Evolutionary conservation across 2,888 invertebrate species (phyloP).

Genomic region (Drosophila diplacantha): DNA sequence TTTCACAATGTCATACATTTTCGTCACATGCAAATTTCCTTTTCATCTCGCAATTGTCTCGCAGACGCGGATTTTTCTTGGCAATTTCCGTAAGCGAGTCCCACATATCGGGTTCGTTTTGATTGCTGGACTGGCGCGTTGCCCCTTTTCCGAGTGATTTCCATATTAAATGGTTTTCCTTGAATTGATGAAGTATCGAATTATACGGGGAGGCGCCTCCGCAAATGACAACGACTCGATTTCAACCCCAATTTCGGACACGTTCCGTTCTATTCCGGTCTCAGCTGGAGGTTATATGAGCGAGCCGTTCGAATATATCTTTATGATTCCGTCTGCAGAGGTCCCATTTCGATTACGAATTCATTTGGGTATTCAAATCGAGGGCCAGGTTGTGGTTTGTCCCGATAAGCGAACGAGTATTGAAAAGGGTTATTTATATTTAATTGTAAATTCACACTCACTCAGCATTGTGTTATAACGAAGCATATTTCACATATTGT

Average conservation of each 20-base stretch:
- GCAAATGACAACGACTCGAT: conserved; percentile 41
- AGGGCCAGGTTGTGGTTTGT: conserved; percentile 17
- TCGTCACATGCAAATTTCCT: conserved; percentile 37
- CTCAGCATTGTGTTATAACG: background rate
- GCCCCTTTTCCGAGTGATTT: conserved; percentile 50
- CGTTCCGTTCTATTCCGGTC: conserved; percentile 44
- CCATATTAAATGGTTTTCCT: conserved; percentile 64
- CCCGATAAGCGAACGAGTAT: conserved; percentile 11
- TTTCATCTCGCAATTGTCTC: conserved; percentile 50
- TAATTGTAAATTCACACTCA: conserved; percentile 4
- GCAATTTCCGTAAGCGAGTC: conserved; percentile 68
- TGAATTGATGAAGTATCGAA: conserved; percentile 65
- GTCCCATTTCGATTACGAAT: conserved; percentile 20
- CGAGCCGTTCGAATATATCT: background rate
- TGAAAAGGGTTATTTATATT: background rate
- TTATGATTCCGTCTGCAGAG: conserved; percentile 6
- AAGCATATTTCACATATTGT: too few species aligned
- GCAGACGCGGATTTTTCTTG: conserved; percentile 36
- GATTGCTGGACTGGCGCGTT: conserved; percentile 28
- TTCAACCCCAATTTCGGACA: conserved; percentile 57
- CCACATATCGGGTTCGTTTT: conserved; percentile 29
- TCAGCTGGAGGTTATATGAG: conserved; percentile 32
- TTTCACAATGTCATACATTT: conserved; percentile 26
- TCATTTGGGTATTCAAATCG: conserved; percentile 25
- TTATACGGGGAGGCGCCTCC: conserved; percentile 50